A percentile compares a stretch with the other conserved stretches of the same genome.
Evolutionary conservation across 1,140 invertebrate species (phyloP).

Genomic region (Lepidostoma basale): DNA sequence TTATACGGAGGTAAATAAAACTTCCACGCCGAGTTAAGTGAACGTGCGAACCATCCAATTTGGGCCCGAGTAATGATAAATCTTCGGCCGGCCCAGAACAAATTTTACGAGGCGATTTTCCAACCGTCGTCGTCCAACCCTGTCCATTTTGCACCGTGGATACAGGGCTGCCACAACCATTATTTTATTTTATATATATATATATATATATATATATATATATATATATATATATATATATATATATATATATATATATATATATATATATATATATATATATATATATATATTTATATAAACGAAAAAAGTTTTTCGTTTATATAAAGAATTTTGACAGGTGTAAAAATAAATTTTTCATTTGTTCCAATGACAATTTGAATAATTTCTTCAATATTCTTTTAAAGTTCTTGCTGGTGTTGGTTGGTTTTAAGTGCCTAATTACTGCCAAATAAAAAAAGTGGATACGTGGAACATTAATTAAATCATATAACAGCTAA

Average conservation of each 20-base stretch:
- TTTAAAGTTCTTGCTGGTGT: too few relatives aligned
- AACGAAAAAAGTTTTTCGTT: not conserved
- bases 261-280: not conserved
- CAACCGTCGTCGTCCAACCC: not conserved
- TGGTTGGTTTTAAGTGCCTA: too few relatives aligned
- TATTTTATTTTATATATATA: not conserved
- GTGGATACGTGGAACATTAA: too few relatives aligned
- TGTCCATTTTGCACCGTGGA: not conserved
- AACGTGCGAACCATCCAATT: constrained; percentile 10
- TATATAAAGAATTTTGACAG: not conserved
- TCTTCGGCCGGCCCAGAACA: not conserved
- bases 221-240: not conserved
- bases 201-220: not conserved
- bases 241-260: not conserved
- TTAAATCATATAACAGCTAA: too few relatives aligned
- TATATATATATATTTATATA: not conserved
- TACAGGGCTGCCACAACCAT: not conserved
- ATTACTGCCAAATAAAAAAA: too few relatives aligned
- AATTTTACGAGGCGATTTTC: not conserved
- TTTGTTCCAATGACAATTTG: too few relatives aligned
- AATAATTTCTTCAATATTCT: too few relatives aligned
- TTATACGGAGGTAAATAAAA: too few relatives aligned
- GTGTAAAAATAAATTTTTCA: not conserved
- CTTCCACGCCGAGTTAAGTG: constrained; percentile 1
- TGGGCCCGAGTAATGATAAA: not conserved